phyloP scores from a whole-genome alignment of 1,140 invertebrate species.

The Chymomyza costata region DNA sequence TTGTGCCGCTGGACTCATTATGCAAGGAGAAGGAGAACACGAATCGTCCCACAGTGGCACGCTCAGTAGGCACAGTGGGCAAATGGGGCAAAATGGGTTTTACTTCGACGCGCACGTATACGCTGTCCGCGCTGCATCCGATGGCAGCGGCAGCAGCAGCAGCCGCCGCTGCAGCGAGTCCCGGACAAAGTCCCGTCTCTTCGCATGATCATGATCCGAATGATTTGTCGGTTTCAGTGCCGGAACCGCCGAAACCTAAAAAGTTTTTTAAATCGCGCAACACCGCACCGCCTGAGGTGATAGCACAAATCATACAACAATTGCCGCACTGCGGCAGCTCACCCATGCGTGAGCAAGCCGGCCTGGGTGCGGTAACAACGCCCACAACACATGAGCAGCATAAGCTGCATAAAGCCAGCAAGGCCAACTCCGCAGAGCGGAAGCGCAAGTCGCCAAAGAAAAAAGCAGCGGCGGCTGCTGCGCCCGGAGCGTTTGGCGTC shows the following conservation, averaged over 20 bases:
- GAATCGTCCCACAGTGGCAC: conserved; percentile 89
- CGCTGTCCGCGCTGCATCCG: conserved; percentile 57
- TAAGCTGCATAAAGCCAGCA: conserved; percentile 62
- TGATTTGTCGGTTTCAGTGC: conserved; percentile 76
- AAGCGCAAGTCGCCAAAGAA: conserved; percentile 71
- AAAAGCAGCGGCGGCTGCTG: conserved; percentile 17
- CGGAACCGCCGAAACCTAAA: conserved; percentile 82
- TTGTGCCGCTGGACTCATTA: conserved; percentile 79
- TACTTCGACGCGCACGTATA: conserved; percentile 87
- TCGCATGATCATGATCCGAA: conserved; percentile 76
- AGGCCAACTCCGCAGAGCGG: conserved; percentile 76
- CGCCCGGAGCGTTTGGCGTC: conserved; percentile 7
- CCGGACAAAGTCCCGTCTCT: conserved; percentile 79
- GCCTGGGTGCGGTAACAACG: conserved; percentile 19
- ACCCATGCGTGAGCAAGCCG: conserved; percentile 61
- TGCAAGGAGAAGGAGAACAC: conserved; percentile 87
- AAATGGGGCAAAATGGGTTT: conserved; percentile 96
- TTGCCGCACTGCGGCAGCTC: conserved; percentile 75
- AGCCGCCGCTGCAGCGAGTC: conserved; percentile 71
- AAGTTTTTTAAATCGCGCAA: conserved; percentile 94
- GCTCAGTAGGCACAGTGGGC: conserved; percentile 91
- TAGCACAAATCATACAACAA: conserved; percentile 78
- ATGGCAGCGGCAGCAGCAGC: conserved; percentile 75
- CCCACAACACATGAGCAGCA: conserved; percentile 48
- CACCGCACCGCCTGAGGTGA: conserved; percentile 77